These are phyloP conservation scores for Smutsia temminckii DNA, from an alignment of 2,797 vertebrate genomes.

Conservation along the genomic window DNA sequence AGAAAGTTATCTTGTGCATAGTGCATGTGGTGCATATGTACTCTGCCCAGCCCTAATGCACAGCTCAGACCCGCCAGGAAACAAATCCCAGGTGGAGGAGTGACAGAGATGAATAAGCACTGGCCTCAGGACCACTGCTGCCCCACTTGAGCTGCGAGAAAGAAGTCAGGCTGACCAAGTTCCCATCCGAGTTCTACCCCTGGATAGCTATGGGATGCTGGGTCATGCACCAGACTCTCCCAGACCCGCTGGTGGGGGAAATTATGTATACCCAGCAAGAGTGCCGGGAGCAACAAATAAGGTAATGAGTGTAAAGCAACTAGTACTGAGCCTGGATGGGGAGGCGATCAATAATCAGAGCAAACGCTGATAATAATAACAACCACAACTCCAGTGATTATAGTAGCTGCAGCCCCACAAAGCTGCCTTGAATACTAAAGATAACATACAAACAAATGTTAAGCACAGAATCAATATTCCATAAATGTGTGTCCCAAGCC, in stretches of 20 bases:
- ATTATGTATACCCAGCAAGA: neutral
- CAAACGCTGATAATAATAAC: neutral
- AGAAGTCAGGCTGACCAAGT: neutral
- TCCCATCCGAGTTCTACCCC: neutral
- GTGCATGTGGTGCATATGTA: neutral
- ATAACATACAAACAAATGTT: neutral
- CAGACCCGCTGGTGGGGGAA: neutral
- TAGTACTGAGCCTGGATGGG: neutral
- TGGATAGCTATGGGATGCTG: neutral
- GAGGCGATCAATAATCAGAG: neutral
- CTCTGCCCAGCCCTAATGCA: neutral
- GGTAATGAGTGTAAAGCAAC: neutral
- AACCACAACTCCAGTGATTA: neutral
- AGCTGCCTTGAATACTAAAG: neutral
- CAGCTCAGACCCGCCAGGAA: neutral
- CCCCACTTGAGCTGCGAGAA: neutral
- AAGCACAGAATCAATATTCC: neutral
- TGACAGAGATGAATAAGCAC: neutral
- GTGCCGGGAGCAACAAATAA: neutral
- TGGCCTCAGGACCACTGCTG: neutral
- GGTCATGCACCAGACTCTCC: neutral
- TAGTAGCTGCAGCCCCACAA: neutral
- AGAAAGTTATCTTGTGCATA: neutral
- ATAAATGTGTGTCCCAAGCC: neutral
- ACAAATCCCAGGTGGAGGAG: neutral